These are phyloP conservation scores for Scaptomyza pallida DNA, from an alignment of 1,140 invertebrate species.

Conservation along the genomic window DNA sequence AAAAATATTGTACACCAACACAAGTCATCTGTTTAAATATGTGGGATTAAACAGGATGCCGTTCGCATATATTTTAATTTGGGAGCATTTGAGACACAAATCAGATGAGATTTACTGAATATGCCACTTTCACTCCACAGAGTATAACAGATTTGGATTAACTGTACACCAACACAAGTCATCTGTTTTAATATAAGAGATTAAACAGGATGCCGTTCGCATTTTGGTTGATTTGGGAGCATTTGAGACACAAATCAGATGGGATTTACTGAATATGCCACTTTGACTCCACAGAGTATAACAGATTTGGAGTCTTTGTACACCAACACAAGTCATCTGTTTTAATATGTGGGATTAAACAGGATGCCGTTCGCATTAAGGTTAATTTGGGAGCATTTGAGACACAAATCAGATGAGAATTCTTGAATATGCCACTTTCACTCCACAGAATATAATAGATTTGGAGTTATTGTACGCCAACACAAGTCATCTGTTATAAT, in stretches of 20 bases:
- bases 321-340: slow-evolving; percentile 59
- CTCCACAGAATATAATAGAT: slow-evolving; percentile 5
- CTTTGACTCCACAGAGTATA: slow-evolving; percentile 37
- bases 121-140: slow-evolving; percentile 63
- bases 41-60: slow-evolving; percentile 45
- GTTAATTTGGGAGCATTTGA: slow-evolving; percentile 63
- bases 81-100: slow-evolving; percentile 50
- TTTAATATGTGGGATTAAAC: slow-evolving; percentile 46
- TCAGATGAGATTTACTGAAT: slow-evolving; percentile 4
- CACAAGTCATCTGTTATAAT: slow-evolving; percentile 47
- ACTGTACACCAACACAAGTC: slow-evolving; percentile 54
- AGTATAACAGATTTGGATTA: not conserved
- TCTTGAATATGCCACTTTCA: slow-evolving; percentile 32
- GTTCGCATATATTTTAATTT: slow-evolving; percentile 32
- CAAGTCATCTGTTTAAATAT: slow-evolving; percentile 58
- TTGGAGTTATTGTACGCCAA: slow-evolving; percentile 24
- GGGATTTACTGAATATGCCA: slow-evolving; percentile 14
- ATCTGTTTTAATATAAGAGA: slow-evolving; percentile 50
- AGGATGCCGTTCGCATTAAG: slow-evolving; percentile 58
- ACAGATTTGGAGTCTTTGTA: slow-evolving; percentile 17
- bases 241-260: slow-evolving; percentile 43
- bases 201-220: slow-evolving; percentile 59
- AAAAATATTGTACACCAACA: slow-evolving; percentile 26
- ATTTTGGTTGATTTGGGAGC: slow-evolving; percentile 23
- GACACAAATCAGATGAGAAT: slow-evolving; percentile 26